phyloP scores from a whole-genome alignment of 2,888 invertebrate genomes.

The Tenthredo mesomela region DNA sequence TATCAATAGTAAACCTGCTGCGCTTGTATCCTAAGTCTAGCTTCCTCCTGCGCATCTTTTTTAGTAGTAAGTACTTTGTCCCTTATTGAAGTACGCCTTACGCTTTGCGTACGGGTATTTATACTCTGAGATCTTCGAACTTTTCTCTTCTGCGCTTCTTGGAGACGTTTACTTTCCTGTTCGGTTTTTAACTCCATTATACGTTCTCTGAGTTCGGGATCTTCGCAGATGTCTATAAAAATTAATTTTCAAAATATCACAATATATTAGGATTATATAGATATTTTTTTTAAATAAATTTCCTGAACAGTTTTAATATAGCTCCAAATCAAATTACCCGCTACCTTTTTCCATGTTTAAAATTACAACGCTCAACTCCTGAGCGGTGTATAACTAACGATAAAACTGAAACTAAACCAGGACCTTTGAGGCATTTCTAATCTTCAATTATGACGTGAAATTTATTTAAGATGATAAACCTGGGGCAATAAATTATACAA shows the following conservation, averaged over 20 bases:
- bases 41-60: constrained; percentile 97
- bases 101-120: constrained; percentile 92
- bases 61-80: constrained; percentile 96
- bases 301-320: too few species aligned
- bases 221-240: constrained; percentile 94
- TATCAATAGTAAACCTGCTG: constrained; percentile 78
- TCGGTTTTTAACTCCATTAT: constrained; percentile 94
- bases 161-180: constrained; percentile 88
- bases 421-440: neutral
- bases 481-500: neutral
- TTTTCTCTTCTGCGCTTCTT: constrained; percentile 83
- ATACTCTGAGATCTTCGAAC: constrained; percentile 88
- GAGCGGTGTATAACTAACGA: neutral
- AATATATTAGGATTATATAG: neutral
- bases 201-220: constrained; percentile 94
- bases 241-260: neutral
- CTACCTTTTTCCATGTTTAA: neutral
- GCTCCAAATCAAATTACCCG: neutral
- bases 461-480: neutral
- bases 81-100: constrained; percentile 94
- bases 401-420: neutral
- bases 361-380: neutral
- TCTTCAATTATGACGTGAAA: neutral
- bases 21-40: constrained; percentile 85
- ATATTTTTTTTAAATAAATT: too few species aligned